phyloP scores from a whole-genome alignment of 2,113 vertebrate genomes.

The Pimephales promelas region DNA sequence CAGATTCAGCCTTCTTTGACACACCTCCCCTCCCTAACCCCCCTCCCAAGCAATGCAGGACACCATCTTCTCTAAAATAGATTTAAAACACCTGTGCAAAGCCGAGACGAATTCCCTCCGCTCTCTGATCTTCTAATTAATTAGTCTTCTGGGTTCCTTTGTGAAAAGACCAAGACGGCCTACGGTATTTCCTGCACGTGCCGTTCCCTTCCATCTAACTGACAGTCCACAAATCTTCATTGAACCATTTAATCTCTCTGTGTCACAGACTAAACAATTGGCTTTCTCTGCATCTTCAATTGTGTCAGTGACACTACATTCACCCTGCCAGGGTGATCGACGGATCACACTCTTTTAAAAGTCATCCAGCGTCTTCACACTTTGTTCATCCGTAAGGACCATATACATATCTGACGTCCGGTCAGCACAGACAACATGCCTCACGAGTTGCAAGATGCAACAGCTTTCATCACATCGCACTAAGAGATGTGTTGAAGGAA shows the following conservation, averaged over 20 bases:
- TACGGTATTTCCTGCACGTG: slow-evolving; percentile 19
- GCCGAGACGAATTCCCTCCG: slow-evolving; percentile 17
- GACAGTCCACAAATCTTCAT: slow-evolving; percentile 50
- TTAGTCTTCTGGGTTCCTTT: slow-evolving; percentile 32
- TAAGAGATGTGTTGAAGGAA: slow-evolving; percentile 23
- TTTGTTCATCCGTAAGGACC: slow-evolving; percentile 30
- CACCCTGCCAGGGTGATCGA: slow-evolving; percentile 29
- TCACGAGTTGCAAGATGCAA: slow-evolving; percentile 29
- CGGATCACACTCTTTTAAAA: slow-evolving; percentile 29
- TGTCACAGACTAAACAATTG: slow-evolving; percentile 42
- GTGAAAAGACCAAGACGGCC: neutral
- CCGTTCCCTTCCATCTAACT: slow-evolving; percentile 6
- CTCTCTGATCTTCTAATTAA: slow-evolving; percentile 43
- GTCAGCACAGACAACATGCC: slow-evolving; percentile 5
- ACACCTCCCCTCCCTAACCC: slow-evolving; percentile 17
- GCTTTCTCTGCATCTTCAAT: neutral
- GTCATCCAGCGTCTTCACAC: neutral
- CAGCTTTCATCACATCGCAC: slow-evolving; percentile 13
- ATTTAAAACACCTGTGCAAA: slow-evolving; percentile 43
- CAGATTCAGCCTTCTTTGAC: slow-evolving; percentile 10
- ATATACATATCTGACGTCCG: slow-evolving; percentile 17
- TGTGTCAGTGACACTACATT: slow-evolving; percentile 35
- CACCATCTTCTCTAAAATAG: slow-evolving; percentile 19
- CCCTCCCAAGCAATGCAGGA: slow-evolving; percentile 24
- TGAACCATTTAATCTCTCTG: slow-evolving; percentile 51